A percentile compares a stretch with the other conserved stretches of the same genome.
Evolutionary conservation across 2,797 vertebrate species (phyloP).

Genomic region (Margarornis squamiger): DNA sequence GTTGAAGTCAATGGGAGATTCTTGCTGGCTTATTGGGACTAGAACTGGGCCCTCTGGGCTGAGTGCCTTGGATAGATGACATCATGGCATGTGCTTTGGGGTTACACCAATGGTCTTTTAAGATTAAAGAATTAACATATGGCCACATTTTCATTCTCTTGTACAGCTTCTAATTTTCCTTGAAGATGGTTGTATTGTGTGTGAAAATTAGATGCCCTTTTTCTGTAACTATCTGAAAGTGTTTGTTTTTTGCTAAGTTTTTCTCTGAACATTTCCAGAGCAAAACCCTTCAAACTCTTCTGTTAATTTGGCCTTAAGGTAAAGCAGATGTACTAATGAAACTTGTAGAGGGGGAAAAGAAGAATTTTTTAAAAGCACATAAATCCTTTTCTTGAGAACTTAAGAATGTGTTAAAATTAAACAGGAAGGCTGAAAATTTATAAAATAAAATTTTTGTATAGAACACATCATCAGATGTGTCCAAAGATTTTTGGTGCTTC

Average conservation of each 20-base stretch:
- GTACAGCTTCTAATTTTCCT: neutral
- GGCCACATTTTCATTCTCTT: neutral
- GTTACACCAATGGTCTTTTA: neutral
- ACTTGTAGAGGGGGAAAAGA: accelerated
- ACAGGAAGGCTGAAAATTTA: neutral
- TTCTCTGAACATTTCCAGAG: neutral
- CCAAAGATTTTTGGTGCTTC: neutral
- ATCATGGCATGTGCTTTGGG: neutral
- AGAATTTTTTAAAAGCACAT: accelerated
- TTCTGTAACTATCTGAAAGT: neutral
- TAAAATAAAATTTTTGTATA: neutral
- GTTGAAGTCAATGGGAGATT: neutral
- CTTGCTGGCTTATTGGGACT: neutral
- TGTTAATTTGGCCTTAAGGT: neutral
- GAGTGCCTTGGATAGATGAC: neutral
- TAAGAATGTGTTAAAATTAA: neutral
- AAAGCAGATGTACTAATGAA: neutral
- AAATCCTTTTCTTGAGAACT: neutral
- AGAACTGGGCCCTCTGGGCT: neutral
- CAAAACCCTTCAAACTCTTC: neutral
- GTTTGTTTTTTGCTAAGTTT: neutral
- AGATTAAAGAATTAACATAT: constrained; percentile 8
- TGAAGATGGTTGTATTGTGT: neutral
- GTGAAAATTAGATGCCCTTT: neutral
- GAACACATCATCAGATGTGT: neutral